Evolutionary conservation across 2,797 vertebrate genomes (phyloP).

Genomic region (Danio kyathit): DNA sequence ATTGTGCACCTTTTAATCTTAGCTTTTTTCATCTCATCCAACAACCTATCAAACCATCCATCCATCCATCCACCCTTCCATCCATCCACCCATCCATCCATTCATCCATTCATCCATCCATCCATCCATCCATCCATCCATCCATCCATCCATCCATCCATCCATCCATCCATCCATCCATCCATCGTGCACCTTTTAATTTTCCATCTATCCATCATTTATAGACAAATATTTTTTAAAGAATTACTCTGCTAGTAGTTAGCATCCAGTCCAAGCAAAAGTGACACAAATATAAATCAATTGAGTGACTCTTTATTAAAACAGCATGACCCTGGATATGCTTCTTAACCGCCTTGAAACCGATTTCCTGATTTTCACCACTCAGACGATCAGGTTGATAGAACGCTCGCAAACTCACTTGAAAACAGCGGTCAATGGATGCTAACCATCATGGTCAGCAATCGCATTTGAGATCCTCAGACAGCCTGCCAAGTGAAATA

Average conservation of each 20-base stretch:
- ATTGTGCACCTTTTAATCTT: no score
- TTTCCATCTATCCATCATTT: no score
- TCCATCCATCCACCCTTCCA: no score
- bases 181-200: no score
- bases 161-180: no score
- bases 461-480: constrained; percentile 82
- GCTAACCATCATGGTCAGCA: constrained; percentile 76
- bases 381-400: constrained; percentile 46
- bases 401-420: constrained; percentile 44
- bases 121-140: no score
- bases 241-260: neutral
- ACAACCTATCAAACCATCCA: no score
- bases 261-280: neutral
- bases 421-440: constrained; percentile 54
- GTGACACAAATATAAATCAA: constrained; percentile 13
- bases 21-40: no score
- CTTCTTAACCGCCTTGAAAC: constrained; percentile 27
- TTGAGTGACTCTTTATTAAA: constrained; percentile 19
- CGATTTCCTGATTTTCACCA: constrained; percentile 29
- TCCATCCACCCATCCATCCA: no score
- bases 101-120: no score
- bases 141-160: no score
- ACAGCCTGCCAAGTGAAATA: constrained; percentile 84
- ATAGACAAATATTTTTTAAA: neutral
- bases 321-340: constrained; percentile 23